Conservation (phyloP, 2,797 vertebrate genomes). For the Gastrophryne carolinensis region DNA sequence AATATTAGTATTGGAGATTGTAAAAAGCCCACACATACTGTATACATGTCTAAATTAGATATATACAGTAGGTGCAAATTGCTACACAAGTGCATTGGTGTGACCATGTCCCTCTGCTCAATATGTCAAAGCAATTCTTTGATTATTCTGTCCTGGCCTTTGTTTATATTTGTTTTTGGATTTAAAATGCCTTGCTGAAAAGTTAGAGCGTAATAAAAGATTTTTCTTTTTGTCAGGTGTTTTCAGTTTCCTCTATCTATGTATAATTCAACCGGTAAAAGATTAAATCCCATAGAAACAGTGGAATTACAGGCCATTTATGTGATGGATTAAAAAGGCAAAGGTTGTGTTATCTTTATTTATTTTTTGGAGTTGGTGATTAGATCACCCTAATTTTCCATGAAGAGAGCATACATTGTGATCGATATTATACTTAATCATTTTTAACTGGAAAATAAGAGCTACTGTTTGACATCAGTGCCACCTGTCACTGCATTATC, state of each 20-base stretch:
- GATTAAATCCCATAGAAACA: conserved; percentile 45
- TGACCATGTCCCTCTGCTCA: no score
- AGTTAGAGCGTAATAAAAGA: conserved; percentile 18
- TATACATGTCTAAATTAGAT: no score
- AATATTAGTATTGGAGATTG: no score
- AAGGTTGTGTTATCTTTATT: conserved; percentile 37
- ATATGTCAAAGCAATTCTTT: no score
- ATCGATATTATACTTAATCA: conserved; percentile 38
- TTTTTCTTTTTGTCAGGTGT: conserved; percentile 37
- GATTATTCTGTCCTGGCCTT: background rate
- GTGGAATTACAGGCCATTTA: conserved; percentile 30
- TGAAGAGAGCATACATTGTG: conserved; percentile 5
- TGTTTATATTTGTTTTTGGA: background rate
- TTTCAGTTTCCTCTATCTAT: conserved; percentile 34
- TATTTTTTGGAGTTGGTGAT: conserved; percentile 15
- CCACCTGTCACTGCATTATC: conserved; percentile 25
- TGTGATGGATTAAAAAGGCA: conserved; percentile 46
- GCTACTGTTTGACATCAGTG: conserved; percentile 20
- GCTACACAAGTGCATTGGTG: no score
- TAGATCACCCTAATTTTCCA: conserved; percentile 26
- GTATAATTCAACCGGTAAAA: conserved; percentile 47
- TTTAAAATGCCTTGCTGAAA: conserved; percentile 1
- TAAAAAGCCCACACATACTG: no score
- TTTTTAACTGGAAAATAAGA: conserved; percentile 43
- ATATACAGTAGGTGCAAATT: no score